phyloP scores from a whole-genome alignment of 1,140 invertebrate species.

The Lysiphlebus fabarum region DNA sequence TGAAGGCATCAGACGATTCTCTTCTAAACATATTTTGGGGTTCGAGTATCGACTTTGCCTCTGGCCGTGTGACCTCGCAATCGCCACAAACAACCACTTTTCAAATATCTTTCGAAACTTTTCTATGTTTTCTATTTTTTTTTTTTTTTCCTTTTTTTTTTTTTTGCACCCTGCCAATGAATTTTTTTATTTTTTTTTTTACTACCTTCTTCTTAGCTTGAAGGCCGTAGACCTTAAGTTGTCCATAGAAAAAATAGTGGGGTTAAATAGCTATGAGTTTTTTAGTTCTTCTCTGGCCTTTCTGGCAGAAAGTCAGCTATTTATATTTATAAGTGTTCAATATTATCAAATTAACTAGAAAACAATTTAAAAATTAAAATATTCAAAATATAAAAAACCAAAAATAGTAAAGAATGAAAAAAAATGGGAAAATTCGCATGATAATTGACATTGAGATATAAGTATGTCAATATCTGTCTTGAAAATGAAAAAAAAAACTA shows the following conservation, averaged over 20 bases:
- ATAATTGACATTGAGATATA: too few species aligned
- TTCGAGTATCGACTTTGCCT: constrained; percentile 18
- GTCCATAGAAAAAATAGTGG: constrained; percentile 34
- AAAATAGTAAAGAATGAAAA: not conserved
- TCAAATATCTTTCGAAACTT: constrained; percentile 19
- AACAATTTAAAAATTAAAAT: not conserved
- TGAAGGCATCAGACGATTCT: not conserved
- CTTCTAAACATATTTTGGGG: too few species aligned
- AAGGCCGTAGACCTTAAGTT: constrained; percentile 41
- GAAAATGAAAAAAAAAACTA: too few species aligned
- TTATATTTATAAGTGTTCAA: too few species aligned
- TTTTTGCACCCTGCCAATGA: constrained; percentile 20
- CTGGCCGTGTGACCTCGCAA: constrained; percentile 39
- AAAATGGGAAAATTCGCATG: not conserved
- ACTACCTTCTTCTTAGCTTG: constrained; percentile 11
- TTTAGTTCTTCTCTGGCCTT: constrained; percentile 44
- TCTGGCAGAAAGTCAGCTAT: constrained; percentile 25
- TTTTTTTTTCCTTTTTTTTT: constrained; percentile 1
- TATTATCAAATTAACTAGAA: not conserved
- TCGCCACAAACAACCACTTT: constrained; percentile 42
- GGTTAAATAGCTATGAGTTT: constrained; percentile 40
- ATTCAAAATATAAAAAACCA: not conserved
- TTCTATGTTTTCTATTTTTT: too few species aligned
- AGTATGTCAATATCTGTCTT: too few species aligned
- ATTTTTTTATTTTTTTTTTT: constrained; percentile 23